These are phyloP conservation scores for Caenorhabditis plicata DNA, from an alignment of 2,888 invertebrate species.

Conservation along the genomic window DNA sequence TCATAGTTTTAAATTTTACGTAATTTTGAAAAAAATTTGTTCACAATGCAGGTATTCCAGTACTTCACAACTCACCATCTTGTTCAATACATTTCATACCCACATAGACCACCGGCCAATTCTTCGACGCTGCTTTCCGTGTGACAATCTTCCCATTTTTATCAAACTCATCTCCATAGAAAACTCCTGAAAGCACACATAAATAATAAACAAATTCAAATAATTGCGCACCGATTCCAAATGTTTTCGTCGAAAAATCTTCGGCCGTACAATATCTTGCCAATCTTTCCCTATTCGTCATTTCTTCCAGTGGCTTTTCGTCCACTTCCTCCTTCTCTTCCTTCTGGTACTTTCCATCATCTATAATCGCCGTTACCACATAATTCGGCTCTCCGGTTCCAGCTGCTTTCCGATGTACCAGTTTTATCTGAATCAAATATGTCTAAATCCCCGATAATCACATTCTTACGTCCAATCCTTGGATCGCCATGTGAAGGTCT, in stretches of 20 bases:
- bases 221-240: neutral
- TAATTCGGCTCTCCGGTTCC: conserved; percentile 6
- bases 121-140: neutral
- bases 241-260: neutral
- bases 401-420: neutral
- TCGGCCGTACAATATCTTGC: conserved; percentile 5
- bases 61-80: conserved; percentile 8
- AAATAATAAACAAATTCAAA: neutral
- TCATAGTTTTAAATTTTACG: no score
- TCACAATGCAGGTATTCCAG: no score
- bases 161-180: conserved; percentile 5
- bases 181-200: conserved; percentile 3
- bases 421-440: neutral
- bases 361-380: conserved; percentile 12
- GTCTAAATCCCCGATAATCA: neutral
- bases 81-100: conserved; percentile 3
- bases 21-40: no score
- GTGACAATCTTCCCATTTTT: conserved; percentile 4
- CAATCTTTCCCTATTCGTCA: conserved; percentile 3
- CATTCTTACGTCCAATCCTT: conserved; percentile 8
- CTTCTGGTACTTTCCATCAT: neutral
- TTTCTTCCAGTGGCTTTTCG: neutral
- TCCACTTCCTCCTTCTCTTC: neutral
- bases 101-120: conserved; percentile 13
- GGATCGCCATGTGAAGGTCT: conserved; percentile 17